Evolutionary conservation across 64 coral and sea anemone genomes (phyloP).

Genomic region (Catalaphyllia jardinei): DNA sequence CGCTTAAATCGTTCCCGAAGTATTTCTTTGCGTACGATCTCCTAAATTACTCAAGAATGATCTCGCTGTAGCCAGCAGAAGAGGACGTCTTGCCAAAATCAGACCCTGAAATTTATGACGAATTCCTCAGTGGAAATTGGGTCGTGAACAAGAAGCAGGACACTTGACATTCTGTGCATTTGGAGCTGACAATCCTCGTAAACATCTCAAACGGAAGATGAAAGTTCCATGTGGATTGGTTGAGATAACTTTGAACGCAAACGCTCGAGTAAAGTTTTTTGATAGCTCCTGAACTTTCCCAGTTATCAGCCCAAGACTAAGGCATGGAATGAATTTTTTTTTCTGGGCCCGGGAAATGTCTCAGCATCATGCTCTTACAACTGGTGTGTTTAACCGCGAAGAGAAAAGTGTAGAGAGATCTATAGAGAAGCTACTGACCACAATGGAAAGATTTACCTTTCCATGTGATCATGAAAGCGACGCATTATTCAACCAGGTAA

Average conservation of each 20-base stretch:
- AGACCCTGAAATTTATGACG: not conserved
- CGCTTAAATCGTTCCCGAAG: no score
- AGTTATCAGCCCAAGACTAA: slow-evolving; percentile 13
- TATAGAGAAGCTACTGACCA: slow-evolving; percentile 22
- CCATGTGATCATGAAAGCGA: slow-evolving; percentile 3
- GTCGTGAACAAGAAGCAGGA: slow-evolving; percentile 39
- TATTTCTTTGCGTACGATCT: no score
- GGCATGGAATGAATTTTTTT: slow-evolving; percentile 2
- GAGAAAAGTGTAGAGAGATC: no score
- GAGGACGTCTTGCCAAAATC: not conserved
- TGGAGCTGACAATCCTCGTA: slow-evolving; percentile 2
- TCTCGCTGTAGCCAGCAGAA: slow-evolving; percentile 38
- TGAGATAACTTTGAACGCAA: slow-evolving; percentile 28
- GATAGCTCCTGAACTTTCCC: slow-evolving; percentile 29
- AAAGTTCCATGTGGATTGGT: slow-evolving; percentile 23
- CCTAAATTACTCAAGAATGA: slow-evolving; percentile 14
- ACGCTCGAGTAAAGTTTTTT: slow-evolving; percentile 36
- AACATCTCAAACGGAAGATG: slow-evolving; percentile 26
- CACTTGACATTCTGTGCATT: not conserved
- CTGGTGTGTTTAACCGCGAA: slow-evolving; percentile 3
- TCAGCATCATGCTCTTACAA: slow-evolving; percentile 15
- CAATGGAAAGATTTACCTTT: slow-evolving; percentile 26
- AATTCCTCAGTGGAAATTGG: slow-evolving; percentile 27
- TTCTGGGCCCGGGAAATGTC: no score
- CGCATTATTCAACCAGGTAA: slow-evolving; percentile 20